Base-by-base conservation (phyloP, 1,140 invertebrate genomes). In the Papilio polyxenes region DNA sequence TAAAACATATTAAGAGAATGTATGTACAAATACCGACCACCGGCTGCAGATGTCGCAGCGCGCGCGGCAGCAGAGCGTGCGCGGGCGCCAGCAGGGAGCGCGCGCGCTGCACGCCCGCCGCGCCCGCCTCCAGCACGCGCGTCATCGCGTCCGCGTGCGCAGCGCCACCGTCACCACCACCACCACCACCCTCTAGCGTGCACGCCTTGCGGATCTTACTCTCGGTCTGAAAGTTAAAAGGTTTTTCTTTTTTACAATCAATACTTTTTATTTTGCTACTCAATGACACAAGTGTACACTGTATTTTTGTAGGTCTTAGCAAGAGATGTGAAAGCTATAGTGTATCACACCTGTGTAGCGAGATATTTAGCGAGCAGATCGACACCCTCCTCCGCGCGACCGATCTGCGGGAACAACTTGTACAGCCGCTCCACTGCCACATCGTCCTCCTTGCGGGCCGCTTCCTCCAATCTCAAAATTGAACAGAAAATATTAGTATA, bases 401-500 rank as follows among this genome's bases (percentile, higher is more conserved):
- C 98, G 6, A 99, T 95, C 37, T 99, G 95, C 3, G 99, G 99
- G 94, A 99, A 99, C 88, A 99, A 97, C 95, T 99, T 99, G 91
- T 99, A 99, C 93, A 99, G 99, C 84, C 99, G 98, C 96, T 99
- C 99, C 20, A 99, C 97, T 4, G 98, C 98, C 5, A 97, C 98
- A 31, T 97, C 95, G 95, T 99, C 99, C 89, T 98, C 97, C 74
- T 96, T 96, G 81, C 96, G 96, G 0, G 99, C 97, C 44, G 99
- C 98, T 87, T 99, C 98, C 89, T 99, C 98, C 92, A 99, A 94
- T 81, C 94, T 94, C 40, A n/a, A 79, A 77, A 51, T 74, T 77
- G n/a, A 37, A 20, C 51, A 13, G 17, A 6, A 69, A 1, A 23
- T 72, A 69, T 31, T 23, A 69, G 23, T 69, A 69, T 20, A 37